Percentiles rank a stretch among this genome's conserved stretches.
These are phyloP conservation scores for Acromyrmex echinatior DNA, from an alignment of 1,140 invertebrate genomes.

Conservation along the genomic window DNA sequence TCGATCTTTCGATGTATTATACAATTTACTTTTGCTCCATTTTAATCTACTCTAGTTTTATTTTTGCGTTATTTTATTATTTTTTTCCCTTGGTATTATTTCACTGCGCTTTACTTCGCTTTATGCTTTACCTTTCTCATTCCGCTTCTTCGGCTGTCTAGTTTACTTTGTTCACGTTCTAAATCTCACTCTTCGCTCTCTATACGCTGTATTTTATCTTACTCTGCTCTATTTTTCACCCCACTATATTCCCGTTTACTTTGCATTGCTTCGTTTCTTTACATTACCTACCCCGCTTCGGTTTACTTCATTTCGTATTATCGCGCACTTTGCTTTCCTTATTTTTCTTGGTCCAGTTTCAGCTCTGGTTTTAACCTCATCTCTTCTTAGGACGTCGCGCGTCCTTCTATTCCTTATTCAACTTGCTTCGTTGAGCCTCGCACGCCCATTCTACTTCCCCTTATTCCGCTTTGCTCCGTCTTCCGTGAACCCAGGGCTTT, in stretches of 20 bases:
- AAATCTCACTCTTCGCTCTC: background rate
- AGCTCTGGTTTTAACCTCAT: constrained; percentile 3
- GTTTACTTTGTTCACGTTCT: constrained; percentile 12
- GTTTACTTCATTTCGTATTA: constrained; percentile 2
- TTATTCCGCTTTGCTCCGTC: constrained; percentile 47
- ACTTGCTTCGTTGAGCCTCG: constrained; percentile 49
- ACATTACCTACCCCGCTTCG: constrained; percentile 19
- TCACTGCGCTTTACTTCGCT: constrained; percentile 16
- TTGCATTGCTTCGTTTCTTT: constrained; percentile 24
- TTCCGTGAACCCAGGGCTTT: constrained; percentile 52
- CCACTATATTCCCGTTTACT: constrained; percentile 5
- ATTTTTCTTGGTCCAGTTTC: constrained; percentile 29
- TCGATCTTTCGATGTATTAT: constrained; percentile 23
- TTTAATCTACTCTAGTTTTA: background rate
- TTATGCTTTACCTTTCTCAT: background rate
- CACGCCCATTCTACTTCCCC: constrained; percentile 30
- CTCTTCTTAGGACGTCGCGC: background rate
- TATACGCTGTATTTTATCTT: constrained; percentile 7
- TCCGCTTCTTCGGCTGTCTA: background rate
- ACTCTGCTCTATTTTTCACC: background rate
- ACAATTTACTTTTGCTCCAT: background rate
- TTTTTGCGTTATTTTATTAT: constrained; percentile 10
- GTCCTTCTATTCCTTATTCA: constrained; percentile 9
- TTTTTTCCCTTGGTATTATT: constrained; percentile 36
- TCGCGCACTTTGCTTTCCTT: background rate